These are phyloP conservation scores for Pandemis heparana DNA, from an alignment of 2,888 invertebrate genomes.

Conservation along the genomic window DNA sequence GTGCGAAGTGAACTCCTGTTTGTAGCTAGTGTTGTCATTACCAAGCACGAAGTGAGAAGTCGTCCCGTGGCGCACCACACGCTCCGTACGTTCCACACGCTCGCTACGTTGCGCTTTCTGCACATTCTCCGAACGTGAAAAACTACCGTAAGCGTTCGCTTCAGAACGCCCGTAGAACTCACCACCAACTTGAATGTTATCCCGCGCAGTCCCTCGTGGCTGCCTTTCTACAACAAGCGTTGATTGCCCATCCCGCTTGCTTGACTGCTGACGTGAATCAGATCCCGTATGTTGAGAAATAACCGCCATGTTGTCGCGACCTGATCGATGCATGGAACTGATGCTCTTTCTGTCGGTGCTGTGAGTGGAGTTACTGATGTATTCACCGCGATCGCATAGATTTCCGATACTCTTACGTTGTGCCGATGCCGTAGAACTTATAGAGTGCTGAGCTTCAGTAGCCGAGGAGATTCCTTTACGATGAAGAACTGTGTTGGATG, in stretches of 20 bases:
- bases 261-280: constrained; percentile 68
- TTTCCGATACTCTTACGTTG: constrained; percentile 93
- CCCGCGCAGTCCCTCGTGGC: constrained; percentile 86
- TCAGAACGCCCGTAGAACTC: constrained; percentile 91
- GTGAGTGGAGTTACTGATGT: constrained; percentile 87
- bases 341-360: constrained; percentile 91
- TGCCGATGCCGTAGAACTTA: constrained; percentile 90
- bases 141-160: constrained; percentile 89
- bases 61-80: constrained; percentile 87
- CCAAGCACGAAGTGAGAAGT: constrained; percentile 92
- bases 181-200: constrained; percentile 90
- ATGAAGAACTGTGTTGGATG: constrained; percentile 92
- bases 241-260: constrained; percentile 83
- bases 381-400: constrained; percentile 90
- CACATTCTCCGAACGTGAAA: constrained; percentile 81
- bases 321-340: constrained; percentile 91
- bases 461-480: constrained; percentile 89
- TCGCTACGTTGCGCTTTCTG: constrained; percentile 81
- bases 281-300: constrained; percentile 83
- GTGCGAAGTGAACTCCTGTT: constrained; percentile 90
- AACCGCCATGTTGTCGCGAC: constrained; percentile 81
- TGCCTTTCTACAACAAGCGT: constrained; percentile 86
- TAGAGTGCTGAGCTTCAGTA: constrained; percentile 90
- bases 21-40: constrained; percentile 89
- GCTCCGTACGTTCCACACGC: constrained; percentile 86